A percentile compares a stretch with the other conserved stretches of the same genome.
Evolutionary conservation across 2,113 vertebrate genomes (phyloP).

Genomic region (Loxodonta africana): DNA sequence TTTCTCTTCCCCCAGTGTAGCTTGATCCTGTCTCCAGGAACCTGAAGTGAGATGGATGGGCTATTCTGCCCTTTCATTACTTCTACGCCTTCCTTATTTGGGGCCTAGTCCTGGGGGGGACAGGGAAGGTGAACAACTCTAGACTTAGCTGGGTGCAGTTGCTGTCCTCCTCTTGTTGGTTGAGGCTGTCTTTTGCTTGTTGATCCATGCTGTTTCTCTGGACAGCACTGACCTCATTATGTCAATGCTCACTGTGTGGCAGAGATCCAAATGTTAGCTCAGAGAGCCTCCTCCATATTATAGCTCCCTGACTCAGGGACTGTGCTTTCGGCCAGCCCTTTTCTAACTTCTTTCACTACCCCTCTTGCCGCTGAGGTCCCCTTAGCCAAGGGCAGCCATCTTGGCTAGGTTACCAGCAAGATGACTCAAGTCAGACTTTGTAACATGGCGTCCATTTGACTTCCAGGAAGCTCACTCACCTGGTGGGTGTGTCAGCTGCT

Average conservation of each 20-base stretch:
- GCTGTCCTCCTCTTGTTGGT: not conserved
- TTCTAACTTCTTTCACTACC: not conserved
- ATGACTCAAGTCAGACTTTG: not conserved
- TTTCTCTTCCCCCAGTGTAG: not conserved
- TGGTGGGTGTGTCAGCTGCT: not conserved
- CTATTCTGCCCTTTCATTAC: not conserved
- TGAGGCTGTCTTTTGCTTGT: not conserved
- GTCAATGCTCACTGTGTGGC: not conserved
- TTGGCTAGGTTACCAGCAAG: not conserved
- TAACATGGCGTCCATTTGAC: not conserved
- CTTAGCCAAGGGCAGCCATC: not conserved
- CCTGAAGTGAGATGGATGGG: not conserved
- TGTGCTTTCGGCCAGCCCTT: not conserved
- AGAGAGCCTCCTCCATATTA: not conserved
- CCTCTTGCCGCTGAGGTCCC: not conserved
- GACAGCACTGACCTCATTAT: not conserved
- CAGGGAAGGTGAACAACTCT: not conserved
- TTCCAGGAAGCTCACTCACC: not conserved
- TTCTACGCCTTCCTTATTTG: not conserved
- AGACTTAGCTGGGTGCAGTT: accelerated
- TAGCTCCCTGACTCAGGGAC: not conserved
- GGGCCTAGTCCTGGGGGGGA: too few relatives aligned
- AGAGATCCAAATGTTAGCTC: not conserved
- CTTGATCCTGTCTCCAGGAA: not conserved
- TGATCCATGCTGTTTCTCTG: not conserved